phyloP scores from a whole-genome alignment of 2,888 invertebrate genomes.

The Trilocha varians region DNA sequence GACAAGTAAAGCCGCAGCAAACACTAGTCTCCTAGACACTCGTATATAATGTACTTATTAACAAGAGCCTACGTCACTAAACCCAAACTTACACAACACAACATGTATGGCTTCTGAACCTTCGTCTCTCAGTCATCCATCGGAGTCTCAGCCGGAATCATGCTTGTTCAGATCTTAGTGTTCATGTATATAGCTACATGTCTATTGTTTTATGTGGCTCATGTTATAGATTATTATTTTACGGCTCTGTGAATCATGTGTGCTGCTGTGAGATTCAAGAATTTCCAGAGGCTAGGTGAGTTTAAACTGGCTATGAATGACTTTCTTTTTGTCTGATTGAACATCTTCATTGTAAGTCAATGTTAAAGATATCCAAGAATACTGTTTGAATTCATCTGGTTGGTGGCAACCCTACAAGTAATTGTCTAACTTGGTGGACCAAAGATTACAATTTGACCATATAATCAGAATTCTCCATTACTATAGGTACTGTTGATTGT shows the following conservation, averaged over 20 bases:
- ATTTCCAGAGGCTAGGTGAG: conserved; percentile 43
- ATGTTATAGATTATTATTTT: conserved; percentile 63
- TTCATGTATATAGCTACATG: conserved; percentile 69
- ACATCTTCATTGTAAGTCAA: too few relatives aligned
- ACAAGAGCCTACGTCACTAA: neutral
- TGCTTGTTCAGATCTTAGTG: conserved; percentile 67
- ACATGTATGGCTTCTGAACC: conserved; percentile 13
- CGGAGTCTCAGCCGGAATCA: conserved; percentile 22
- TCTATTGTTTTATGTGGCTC: conserved; percentile 61
- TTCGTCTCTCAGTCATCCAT: conserved; percentile 17
- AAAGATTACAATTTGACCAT: too few relatives aligned
- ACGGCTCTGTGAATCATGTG: conserved; percentile 31
- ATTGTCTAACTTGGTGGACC: too few relatives aligned
- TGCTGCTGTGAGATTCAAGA: conserved; percentile 15
- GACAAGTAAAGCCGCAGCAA: too few relatives aligned
- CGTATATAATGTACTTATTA: neutral
- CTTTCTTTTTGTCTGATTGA: too few relatives aligned
- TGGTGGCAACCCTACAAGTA: too few relatives aligned
- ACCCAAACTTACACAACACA: conserved; percentile 7
- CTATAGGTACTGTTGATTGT: too few relatives aligned
- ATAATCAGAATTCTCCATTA: too few relatives aligned
- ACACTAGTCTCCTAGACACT: too few relatives aligned
- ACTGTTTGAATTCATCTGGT: too few relatives aligned
- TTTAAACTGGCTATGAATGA: conserved; percentile 7
- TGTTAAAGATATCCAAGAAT: too few relatives aligned